These are phyloP conservation scores for Reticulitermes speratus DNA, from an alignment of 1,140 invertebrate genomes.

Conservation along the genomic window DNA sequence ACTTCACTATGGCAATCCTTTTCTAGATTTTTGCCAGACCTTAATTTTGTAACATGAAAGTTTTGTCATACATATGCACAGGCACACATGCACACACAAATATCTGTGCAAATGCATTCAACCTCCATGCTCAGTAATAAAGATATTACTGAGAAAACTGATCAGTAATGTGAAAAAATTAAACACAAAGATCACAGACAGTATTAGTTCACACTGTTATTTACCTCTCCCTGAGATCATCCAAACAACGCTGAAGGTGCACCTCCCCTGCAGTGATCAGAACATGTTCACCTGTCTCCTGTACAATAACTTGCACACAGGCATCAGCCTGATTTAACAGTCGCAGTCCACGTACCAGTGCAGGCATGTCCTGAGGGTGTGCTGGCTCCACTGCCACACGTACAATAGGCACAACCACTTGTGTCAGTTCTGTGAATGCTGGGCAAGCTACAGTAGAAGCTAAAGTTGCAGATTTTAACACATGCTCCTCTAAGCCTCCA, in stretches of 20 bases:
- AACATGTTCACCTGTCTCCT: conserved; percentile 95
- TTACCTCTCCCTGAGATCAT: conserved; percentile 70
- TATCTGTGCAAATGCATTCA: too few relatives aligned
- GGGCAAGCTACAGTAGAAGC: conserved; percentile 81
- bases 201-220: too few relatives aligned
- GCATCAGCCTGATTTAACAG: conserved; percentile 91
- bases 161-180: too few relatives aligned
- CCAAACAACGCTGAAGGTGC: conserved; percentile 92
- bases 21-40: too few relatives aligned
- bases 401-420: conserved; percentile 83
- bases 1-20: too few relatives aligned
- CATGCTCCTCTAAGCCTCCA: conserved; percentile 80
- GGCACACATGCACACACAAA: too few relatives aligned
- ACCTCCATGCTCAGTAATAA: too few relatives aligned
- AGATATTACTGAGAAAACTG: too few relatives aligned
- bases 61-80: too few relatives aligned
- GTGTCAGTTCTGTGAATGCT: conserved; percentile 82
- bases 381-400: conserved; percentile 92
- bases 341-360: conserved; percentile 77
- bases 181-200: too few relatives aligned
- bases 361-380: conserved; percentile 75
- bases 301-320: conserved; percentile 85
- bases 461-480: conserved; percentile 90
- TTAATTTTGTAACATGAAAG: too few relatives aligned
- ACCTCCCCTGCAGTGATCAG: conserved; percentile 97